Evolutionary conservation across 1,140 invertebrate species (phyloP).

Genomic region (Drosophila chauvacae): DNA sequence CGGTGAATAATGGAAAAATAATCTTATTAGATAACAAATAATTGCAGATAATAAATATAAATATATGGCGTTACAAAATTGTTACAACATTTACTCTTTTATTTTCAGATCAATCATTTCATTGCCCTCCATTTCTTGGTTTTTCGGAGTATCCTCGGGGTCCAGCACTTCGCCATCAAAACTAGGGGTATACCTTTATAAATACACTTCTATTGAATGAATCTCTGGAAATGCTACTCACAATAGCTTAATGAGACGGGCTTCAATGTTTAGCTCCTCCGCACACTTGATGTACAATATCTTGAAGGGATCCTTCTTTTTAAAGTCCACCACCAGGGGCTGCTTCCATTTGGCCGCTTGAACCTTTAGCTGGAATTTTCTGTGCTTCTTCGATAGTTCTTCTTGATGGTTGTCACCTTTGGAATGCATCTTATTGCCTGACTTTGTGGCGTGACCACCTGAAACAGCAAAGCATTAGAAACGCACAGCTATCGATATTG

Average conservation of each 20-base stretch:
- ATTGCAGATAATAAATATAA: constrained; percentile 1
- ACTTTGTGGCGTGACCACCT: constrained; percentile 59
- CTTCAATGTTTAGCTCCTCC: constrained; percentile 63
- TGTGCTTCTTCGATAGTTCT: constrained; percentile 26
- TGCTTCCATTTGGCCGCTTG: constrained; percentile 65
- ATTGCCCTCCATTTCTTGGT: constrained; percentile 76
- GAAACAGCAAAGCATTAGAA: neutral
- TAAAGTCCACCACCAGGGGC: constrained; percentile 60
- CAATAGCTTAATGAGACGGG: constrained; percentile 40
- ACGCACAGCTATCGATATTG: neutral
- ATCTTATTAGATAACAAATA: neutral
- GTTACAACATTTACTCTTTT: neutral
- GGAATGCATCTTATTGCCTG: constrained; percentile 10
- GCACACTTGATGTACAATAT: constrained; percentile 75
- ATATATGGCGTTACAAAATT: neutral
- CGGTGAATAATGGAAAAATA: neutral
- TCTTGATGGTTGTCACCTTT: neutral
- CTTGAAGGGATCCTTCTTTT: constrained; percentile 67
- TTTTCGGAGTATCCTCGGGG: constrained; percentile 64
- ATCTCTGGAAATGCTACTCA: constrained; percentile 18
- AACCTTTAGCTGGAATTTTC: constrained; percentile 67
- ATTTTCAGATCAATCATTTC: constrained; percentile 70
- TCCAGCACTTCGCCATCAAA: constrained; percentile 76
- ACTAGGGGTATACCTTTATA: constrained; percentile 22
- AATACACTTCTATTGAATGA: neutral